Percentiles rank a stretch among this genome's conserved stretches.
Conservation (phyloP, 2,797 vertebrate genomes). For the Brotula barbata region DNA sequence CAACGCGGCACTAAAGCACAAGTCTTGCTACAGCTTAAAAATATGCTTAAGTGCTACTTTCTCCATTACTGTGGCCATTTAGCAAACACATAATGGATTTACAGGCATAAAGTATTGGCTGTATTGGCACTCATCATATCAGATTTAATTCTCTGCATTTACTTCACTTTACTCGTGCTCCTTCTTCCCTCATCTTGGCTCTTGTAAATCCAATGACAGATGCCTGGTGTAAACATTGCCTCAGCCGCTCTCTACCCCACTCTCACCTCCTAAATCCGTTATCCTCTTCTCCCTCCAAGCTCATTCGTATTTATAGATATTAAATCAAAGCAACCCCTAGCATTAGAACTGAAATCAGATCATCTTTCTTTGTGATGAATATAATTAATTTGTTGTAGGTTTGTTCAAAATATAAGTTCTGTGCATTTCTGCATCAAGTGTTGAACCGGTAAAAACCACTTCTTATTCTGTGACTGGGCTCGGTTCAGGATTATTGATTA, state of each 20-base stretch:
- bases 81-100: slow-evolving; percentile 24
- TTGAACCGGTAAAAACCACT: too few relatives aligned
- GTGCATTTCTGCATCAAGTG: too few relatives aligned
- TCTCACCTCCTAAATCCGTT: slow-evolving; percentile 23
- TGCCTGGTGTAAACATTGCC: slow-evolving; percentile 27
- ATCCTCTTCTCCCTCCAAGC: slow-evolving; percentile 9
- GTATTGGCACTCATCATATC: slow-evolving; percentile 16
- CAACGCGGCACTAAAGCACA: slow-evolving; percentile 6
- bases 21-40: background rate
- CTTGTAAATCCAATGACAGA: slow-evolving; percentile 33
- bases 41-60: background rate
- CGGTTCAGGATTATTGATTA: too few relatives aligned
- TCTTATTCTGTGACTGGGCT: too few relatives aligned
- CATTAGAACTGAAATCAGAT: too few relatives aligned
- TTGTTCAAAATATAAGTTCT: too few relatives aligned
- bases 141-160: background rate
- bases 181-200: slow-evolving; percentile 4
- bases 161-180: slow-evolving; percentile 6
- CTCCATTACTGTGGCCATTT: slow-evolving; percentile 24
- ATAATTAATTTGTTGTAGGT: too few relatives aligned
- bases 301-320: too few relatives aligned
- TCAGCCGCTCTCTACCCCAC: slow-evolving; percentile 8
- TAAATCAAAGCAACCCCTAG: too few relatives aligned
- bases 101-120: slow-evolving; percentile 17
- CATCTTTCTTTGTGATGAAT: too few relatives aligned